Conservation (phyloP, 1,140 invertebrate genomes). For the Diorhabda carinulata region DNA sequence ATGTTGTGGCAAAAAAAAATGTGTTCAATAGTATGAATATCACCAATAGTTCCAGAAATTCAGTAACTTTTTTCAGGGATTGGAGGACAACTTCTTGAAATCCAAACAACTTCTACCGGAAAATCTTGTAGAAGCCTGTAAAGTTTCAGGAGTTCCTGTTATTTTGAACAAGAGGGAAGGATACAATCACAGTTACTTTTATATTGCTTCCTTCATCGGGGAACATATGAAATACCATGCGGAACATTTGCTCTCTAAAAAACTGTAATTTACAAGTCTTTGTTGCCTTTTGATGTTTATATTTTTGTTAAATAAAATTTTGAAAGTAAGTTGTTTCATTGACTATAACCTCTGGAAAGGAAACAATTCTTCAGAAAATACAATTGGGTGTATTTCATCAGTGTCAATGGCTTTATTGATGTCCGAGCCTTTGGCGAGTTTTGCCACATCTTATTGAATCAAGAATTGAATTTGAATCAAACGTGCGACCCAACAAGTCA, state of each 20-base stretch:
- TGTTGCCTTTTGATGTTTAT: not conserved
- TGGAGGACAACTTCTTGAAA: slow-evolving; percentile 76
- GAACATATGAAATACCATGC: slow-evolving; percentile 92
- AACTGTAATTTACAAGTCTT: not conserved
- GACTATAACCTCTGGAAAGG: too few relatives aligned
- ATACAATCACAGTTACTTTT: slow-evolving; percentile 97
- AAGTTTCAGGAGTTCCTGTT: slow-evolving; percentile 66
- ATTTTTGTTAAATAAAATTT: not conserved
- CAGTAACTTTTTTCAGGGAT: slow-evolving; percentile 56
- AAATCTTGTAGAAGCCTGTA: slow-evolving; percentile 70
- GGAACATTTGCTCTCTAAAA: slow-evolving; percentile 54
- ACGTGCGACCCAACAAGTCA: too few relatives aligned
- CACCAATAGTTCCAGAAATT: too few relatives aligned
- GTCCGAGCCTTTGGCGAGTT: too few relatives aligned
- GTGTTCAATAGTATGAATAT: too few relatives aligned
- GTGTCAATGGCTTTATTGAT: too few relatives aligned
- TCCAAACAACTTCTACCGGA: slow-evolving; percentile 80
- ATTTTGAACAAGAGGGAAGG: slow-evolving; percentile 77
- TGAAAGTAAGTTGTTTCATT: not conserved
- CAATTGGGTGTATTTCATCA: too few relatives aligned
- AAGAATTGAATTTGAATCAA: too few relatives aligned
- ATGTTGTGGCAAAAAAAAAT: too few relatives aligned
- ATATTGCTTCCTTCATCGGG: slow-evolving; percentile 87
- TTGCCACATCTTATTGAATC: too few relatives aligned
- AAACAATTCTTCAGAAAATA: too few relatives aligned